Evolutionary conservation across 2,888 invertebrate species (phyloP), one percentile per base, ranked within the genome.

Genomic region (Theretra japonica): DNA sequence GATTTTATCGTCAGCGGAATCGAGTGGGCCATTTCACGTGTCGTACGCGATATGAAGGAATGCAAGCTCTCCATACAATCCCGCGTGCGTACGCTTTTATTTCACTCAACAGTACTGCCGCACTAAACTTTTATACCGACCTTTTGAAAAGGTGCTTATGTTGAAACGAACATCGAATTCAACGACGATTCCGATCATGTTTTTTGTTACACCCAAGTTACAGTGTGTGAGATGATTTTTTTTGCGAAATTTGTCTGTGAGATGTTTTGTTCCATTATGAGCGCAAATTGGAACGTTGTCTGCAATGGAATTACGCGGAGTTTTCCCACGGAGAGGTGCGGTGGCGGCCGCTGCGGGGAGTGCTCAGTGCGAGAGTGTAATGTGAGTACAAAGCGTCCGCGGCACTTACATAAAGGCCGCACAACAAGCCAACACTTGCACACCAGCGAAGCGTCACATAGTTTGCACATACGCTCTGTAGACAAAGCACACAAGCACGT

Each of bases 401-500:
- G 80, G 79, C 76, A 79, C 79, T 83, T 84, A 91, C 88, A 91
- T 90, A 91, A 89, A 88, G 82, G 83, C 83, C 86, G 88, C 87
- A 92, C 90, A 90, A 91, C 89, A 89, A 90, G 84, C 88, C 86
- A 88, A 86, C 62, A 85, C 88, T 86, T 82, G 83, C 87, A 88
- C 90, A 91, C 89, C 88, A 89, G 89, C 88, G 88, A 87, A 89
- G n/a, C 84, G 85, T 82, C 68, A 86, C 87, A 82, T 87, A 86
- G 88, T 90, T 90, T 89, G 89, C 90, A 90, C 88, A 87, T 88
- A 88, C 84, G 87, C 81, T 83, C 83, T 83, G 86, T 88, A 90
- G 90, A 91, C 90, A 90, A 90, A 89, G 90, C 91, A 93, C 93
- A 93, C 93, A 90, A 89, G 87, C 89, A 90, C 90, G 91, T 90